Base-by-base conservation (phyloP, 2,113 vertebrate genomes). In the Leucopternis melanops region DNA sequence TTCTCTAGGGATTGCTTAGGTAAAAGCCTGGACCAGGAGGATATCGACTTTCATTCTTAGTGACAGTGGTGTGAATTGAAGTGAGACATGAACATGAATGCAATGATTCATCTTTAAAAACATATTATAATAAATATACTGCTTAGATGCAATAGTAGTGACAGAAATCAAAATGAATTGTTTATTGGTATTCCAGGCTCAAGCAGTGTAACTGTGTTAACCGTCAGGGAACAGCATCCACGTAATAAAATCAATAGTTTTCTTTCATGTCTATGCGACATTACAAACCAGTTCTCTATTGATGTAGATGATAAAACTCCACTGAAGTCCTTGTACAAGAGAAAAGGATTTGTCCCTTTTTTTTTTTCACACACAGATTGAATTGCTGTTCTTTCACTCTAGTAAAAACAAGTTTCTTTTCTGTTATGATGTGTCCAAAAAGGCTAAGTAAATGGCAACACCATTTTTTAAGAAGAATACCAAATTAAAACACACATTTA, bases 101-200 rank as follows among this genome's bases (percentile, higher is more conserved):
- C 52, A 88, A 54, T 16, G 18, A 83, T 73, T 92, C 12, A 90
- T 72, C 67, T 94, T 81, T 81, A 74, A 40, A 72, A 88, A 72
- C 15, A 4, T 77, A 38, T 89, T 86, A 66, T 44, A 71, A 77
- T 42, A 94, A 92, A 84, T 78, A 49, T 38, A 59, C 61, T 84
- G 61, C 44, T 92, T 88, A 71, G 32, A 63, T 92, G 47, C 20
- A 89, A 52, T n/a, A 72, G 21, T 59, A 85, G 57, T 71, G 85
- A 59, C 84, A 90, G 70, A 96, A 93, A 90, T 94, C 52, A 92
- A 88, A 95, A 90, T 75, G 2, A 88, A 81, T 62, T 80, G 21
- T 78, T 94, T 45, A 63, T 62, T 38, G 50, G 34, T 83, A 58
- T 92, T 92, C 49, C 50, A 70, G 50, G 25, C 40, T 86, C 59